Conservation (phyloP, 2,797 vertebrate species). For the Decapterus maruadsi region DNA sequence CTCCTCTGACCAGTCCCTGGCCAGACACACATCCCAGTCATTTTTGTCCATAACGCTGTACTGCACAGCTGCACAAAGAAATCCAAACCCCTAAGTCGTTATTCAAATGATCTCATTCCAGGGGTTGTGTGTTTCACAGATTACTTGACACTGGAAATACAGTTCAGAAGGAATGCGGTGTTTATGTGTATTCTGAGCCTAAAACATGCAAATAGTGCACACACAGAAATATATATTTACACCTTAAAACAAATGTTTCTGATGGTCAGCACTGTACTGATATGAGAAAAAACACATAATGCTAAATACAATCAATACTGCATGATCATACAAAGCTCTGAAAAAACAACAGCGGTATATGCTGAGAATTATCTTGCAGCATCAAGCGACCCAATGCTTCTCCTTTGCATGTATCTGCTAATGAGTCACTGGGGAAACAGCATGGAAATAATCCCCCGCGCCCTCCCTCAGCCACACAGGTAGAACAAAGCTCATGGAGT, state of each 20-base stretch:
- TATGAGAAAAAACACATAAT: background rate
- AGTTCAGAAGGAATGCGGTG: slow-evolving; percentile 10
- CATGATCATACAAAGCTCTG: slow-evolving; percentile 36
- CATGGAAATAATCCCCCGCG: slow-evolving; percentile 73
- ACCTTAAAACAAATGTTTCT: background rate
- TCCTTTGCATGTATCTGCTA: slow-evolving; percentile 59
- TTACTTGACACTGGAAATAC: slow-evolving; percentile 48
- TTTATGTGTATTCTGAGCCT: slow-evolving; percentile 1
- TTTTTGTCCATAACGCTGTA: slow-evolving; percentile 59
- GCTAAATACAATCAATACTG: background rate
- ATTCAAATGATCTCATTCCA: slow-evolving; percentile 74
- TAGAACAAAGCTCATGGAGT: slow-evolving; percentile 84
- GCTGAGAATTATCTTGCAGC: slow-evolving; percentile 53
- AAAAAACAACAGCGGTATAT: slow-evolving; percentile 51
- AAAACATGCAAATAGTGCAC: slow-evolving; percentile 23
- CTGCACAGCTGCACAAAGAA: slow-evolving; percentile 79
- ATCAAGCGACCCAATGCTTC: slow-evolving; percentile 37
- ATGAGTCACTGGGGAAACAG: slow-evolving; percentile 75
- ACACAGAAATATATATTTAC: background rate
- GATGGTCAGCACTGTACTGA: background rate
- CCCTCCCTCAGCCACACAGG: slow-evolving; percentile 72
- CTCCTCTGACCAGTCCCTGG: slow-evolving; percentile 56
- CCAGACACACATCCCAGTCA: slow-evolving; percentile 66
- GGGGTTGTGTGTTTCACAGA: slow-evolving; percentile 49
- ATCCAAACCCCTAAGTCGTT: slow-evolving; percentile 69